Conservation (phyloP, 2,888 invertebrate genomes). For the Blomia tropicalis region DNA sequence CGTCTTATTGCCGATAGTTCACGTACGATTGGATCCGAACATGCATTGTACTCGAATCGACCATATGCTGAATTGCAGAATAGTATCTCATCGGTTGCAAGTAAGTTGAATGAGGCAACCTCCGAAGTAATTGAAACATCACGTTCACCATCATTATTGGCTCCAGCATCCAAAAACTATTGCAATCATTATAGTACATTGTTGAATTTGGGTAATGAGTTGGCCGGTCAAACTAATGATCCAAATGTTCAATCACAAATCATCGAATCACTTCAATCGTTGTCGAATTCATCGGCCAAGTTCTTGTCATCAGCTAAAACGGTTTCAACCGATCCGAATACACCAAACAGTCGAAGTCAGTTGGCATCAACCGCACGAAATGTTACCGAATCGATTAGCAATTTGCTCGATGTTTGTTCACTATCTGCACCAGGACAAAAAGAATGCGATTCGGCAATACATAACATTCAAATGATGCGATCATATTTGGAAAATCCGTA, state of each 20-base stretch:
- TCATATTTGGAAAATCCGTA: conserved; percentile 71
- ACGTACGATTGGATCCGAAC: conserved; percentile 47
- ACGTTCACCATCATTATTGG: conserved; percentile 47
- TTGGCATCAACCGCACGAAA: conserved; percentile 64
- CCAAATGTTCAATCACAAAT: conserved; percentile 43
- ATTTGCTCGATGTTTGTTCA: conserved; percentile 68
- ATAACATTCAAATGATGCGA: conserved; percentile 70
- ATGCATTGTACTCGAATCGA: conserved; percentile 49
- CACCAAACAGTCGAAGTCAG: conserved; percentile 78
- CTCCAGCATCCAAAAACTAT: conserved; percentile 58
- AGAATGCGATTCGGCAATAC: conserved; percentile 86
- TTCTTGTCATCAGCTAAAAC: conserved; percentile 71
- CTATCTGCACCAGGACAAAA: conserved; percentile 85
- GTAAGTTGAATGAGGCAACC: conserved; percentile 63
- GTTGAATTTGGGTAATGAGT: conserved; percentile 60
- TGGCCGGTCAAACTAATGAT: conserved; percentile 59
- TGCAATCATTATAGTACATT: conserved; percentile 58
- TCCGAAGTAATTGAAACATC: conserved; percentile 64
- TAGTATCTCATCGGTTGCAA: conserved; percentile 68
- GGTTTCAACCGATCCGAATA: conserved; percentile 68
- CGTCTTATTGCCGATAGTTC: conserved; percentile 54
- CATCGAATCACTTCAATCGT: conserved; percentile 67
- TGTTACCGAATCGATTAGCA: conserved; percentile 81
- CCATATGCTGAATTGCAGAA: conserved; percentile 58
- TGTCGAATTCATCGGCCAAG: conserved; percentile 69